phyloP scores from a whole-genome alignment of 2,113 vertebrate species.

The Gallinago jamesoni region DNA sequence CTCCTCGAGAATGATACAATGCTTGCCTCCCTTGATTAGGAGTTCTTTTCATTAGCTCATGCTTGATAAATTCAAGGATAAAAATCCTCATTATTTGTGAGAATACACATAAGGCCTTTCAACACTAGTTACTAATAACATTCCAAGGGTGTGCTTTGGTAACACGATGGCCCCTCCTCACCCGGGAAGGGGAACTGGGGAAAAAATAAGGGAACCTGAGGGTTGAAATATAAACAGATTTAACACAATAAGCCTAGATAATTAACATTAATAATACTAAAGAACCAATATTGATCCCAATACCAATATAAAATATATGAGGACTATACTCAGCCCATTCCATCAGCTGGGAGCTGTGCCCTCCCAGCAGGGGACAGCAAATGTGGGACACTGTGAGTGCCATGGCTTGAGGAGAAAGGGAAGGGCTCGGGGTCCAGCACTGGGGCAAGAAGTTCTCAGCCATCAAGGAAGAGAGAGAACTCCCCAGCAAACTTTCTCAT shows the following conservation, averaged over 20 bases:
- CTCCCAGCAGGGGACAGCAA: background rate
- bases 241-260: background rate
- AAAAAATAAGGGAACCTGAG: background rate
- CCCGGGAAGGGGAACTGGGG: background rate
- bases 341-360: background rate
- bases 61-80: background rate
- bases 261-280: background rate
- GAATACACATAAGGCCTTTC: background rate
- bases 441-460: background rate
- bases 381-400: background rate
- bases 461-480: background rate
- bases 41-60: background rate
- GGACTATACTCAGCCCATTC: background rate
- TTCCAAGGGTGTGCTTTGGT: background rate
- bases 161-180: background rate
- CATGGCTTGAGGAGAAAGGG: background rate
- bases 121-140: background rate
- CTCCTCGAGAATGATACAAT: background rate
- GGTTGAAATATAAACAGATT: background rate
- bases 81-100: background rate
- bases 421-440: background rate
- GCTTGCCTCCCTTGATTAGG: background rate
- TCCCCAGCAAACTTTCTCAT: background rate
- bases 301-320: background rate
- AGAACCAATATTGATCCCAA: background rate